Base-by-base conservation (phyloP, 2,888 invertebrate genomes). In the Maniola hyperantus region DNA sequence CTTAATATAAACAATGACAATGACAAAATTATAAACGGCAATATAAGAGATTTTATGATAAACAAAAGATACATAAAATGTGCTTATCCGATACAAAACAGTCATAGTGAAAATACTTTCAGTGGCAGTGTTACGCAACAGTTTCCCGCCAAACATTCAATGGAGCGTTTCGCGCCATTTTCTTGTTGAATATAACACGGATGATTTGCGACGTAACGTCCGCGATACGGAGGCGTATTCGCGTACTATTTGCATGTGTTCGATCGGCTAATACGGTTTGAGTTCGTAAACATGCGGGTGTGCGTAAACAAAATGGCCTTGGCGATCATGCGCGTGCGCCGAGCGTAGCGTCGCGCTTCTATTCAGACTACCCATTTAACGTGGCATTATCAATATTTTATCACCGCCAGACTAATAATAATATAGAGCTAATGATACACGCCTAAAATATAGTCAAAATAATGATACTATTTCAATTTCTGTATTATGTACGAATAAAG, bases 231-330 rank as follows among this genome's bases (percentile, higher is more conserved):
- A 69, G 73, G 67, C 65, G 72, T 77, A 76, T 76, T 67, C 73
- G 74, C 73, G 69, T 71, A 67, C 74, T 69, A 71, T 74, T 67
- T 74, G 76, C 76, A 61, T 61, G 42, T 57, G 15, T 66, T 66
- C 70, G 74, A 85, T 60, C 81, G 88, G 78, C 72, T 85, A 78
- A 78, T 82, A 82, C 63, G 68, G 57, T 70, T 79, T 75, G 74
- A 75, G 73, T 75, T 80, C 80, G 87, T 87, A 87, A 84, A 87
- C 83, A 85, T 83, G 85, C 83, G 85, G 84, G 83, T 79, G 83
- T 83, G 85, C 82, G 89, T 88, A 86, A 89, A 89, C 84, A 89
- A 85, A 84, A 85, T 87, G 88, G 87, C 91, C 91, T 91, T 91
- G 91, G 81, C 75, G 77, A 76, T 72, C 75, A 79, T 79, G 85